Conservation (phyloP, 2,797 vertebrate species). For the Neosilurus hyrtlii region DNA sequence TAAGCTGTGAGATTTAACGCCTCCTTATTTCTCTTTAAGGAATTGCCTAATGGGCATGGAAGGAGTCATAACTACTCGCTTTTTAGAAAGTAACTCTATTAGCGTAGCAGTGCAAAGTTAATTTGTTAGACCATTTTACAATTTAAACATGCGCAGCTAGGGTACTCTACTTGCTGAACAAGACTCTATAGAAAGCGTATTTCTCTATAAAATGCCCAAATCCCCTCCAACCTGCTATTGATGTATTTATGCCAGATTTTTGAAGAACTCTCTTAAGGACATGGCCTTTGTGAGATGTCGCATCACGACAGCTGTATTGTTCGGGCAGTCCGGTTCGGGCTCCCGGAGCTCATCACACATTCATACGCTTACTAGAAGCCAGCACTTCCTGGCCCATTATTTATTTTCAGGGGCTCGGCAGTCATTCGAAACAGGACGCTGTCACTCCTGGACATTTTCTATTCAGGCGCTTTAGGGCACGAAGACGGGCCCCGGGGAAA, state of each 20-base stretch:
- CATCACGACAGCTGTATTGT: constrained; percentile 66
- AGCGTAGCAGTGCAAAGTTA: not conserved
- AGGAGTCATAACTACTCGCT: constrained; percentile 9
- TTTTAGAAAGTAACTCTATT: constrained; percentile 11
- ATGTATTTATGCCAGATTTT: constrained; percentile 14
- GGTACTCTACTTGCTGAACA: constrained; percentile 58
- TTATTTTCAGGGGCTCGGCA: constrained; percentile 58
- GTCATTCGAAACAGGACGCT: constrained; percentile 60
- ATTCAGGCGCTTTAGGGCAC: constrained; percentile 67
- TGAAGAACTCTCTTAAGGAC: constrained; percentile 55
- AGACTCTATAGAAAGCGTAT: constrained; percentile 59
- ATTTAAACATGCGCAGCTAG: constrained; percentile 18
- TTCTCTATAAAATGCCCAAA: constrained; percentile 54
- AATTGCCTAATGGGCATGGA: constrained; percentile 22
- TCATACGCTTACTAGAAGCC: constrained; percentile 6
- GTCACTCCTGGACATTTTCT: constrained; percentile 62
- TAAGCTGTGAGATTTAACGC: constrained; percentile 32
- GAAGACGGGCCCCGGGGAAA: constrained; percentile 64
- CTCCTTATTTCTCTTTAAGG: constrained; percentile 25
- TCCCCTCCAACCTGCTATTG: constrained; percentile 57
- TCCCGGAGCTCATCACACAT: constrained; percentile 54
- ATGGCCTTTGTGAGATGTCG: constrained; percentile 56
- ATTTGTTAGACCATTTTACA: constrained; percentile 34
- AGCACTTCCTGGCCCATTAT: constrained; percentile 15
- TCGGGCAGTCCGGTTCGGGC: constrained; percentile 52